A percentile compares a stretch with the other conserved stretches of the same genome.
Conservation (phyloP, 2,113 vertebrate genomes). For the Channa maculata region DNA sequence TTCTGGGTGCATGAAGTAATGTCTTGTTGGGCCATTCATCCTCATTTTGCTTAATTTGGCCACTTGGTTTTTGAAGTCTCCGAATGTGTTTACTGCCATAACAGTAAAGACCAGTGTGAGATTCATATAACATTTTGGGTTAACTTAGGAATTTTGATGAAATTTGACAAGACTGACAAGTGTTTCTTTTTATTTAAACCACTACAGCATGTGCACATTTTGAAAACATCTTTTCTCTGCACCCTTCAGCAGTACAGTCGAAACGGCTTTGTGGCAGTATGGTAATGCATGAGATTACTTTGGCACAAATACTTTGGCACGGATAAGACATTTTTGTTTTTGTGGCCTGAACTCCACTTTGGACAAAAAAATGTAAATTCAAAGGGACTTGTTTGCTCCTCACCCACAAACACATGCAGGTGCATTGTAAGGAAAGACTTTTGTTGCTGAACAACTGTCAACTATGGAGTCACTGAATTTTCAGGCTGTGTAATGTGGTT, state of each 20-base stretch:
- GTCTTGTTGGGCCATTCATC: slow-evolving; percentile 66
- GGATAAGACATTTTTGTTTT: neutral
- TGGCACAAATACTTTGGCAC: neutral
- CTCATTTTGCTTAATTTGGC: slow-evolving; percentile 35
- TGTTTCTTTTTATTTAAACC: no score
- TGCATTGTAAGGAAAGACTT: neutral
- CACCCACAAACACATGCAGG: slow-evolving; percentile 15
- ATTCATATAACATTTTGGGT: neutral
- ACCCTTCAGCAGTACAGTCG: neutral
- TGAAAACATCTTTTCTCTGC: neutral
- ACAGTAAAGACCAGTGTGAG: neutral
- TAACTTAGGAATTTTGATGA: no score
- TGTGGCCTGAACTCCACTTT: slow-evolving; percentile 21
- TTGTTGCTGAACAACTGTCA: no score
- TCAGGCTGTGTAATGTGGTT: no score
- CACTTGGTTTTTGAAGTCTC: neutral
- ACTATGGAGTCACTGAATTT: no score
- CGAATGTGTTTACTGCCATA: neutral
- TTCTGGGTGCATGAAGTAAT: slow-evolving; percentile 69
- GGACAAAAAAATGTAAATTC: neutral
- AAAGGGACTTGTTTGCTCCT: slow-evolving; percentile 8
- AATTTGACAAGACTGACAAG: no score
- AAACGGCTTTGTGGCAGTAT: neutral
- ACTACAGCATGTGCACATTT: no score
- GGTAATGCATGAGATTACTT: slow-evolving; percentile 7